Evolutionary conservation across 2,888 invertebrate species (phyloP).

Genomic region (Lottia gigantea): DNA sequence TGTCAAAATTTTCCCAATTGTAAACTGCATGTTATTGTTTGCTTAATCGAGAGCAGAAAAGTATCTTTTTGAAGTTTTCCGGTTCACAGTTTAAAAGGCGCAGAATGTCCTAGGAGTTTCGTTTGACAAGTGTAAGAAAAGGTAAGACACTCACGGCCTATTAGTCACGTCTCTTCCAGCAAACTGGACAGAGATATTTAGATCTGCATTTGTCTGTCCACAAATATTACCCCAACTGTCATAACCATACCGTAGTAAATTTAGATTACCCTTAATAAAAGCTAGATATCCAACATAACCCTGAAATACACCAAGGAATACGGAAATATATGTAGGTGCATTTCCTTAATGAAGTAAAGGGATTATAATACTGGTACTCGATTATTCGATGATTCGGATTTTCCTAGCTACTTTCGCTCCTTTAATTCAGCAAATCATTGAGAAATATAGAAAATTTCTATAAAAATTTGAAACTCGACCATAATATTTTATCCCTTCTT

Average conservation of each 20-base stretch:
- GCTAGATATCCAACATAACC: conserved; percentile 12
- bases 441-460: no score
- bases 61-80: neutral
- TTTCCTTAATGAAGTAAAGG: no score
- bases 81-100: no score
- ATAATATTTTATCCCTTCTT: no score
- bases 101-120: no score
- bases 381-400: no score
- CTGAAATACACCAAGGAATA: neutral
- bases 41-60: neutral
- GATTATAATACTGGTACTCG: no score
- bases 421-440: no score
- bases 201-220: conserved; percentile 58
- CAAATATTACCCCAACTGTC: conserved; percentile 78
- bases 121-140: neutral
- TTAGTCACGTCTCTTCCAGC: conserved; percentile 64
- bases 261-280: conserved; percentile 72
- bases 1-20: no score
- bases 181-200: conserved; percentile 65
- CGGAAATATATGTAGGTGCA: no score
- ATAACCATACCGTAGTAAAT: conserved; percentile 74
- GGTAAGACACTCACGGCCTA: conserved; percentile 33
- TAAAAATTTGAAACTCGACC: no score
- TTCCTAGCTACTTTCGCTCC: no score
- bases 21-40: neutral